These are phyloP conservation scores for Choloepus hoffmanni DNA, from an alignment of 2,113 vertebrate species.

Conservation along the genomic window DNA sequence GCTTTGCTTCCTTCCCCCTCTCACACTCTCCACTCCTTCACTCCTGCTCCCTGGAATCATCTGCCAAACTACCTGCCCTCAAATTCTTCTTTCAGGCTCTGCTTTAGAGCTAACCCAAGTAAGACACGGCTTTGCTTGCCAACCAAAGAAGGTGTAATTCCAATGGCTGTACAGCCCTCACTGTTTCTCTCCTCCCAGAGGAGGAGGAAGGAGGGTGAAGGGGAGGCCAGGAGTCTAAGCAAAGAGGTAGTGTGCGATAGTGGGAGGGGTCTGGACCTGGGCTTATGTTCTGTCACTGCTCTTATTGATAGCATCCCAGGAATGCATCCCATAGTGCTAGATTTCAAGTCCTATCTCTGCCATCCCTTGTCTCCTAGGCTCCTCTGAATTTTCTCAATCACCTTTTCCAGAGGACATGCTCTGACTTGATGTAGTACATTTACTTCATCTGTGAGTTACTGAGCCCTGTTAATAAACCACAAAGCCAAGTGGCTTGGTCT, in stretches of 20 bases:
- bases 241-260: neutral
- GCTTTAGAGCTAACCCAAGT: neutral
- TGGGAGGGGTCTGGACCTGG: neutral
- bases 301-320: neutral
- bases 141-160: neutral
- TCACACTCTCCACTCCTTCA: neutral
- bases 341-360: neutral
- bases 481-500: neutral
- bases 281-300: neutral
- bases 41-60: neutral
- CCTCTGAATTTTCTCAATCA: neutral
- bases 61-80: neutral
- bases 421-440: neutral
- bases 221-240: neutral
- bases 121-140: constrained; percentile 23
- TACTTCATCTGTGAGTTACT: neutral
- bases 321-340: neutral
- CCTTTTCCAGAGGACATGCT: neutral
- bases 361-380: neutral
- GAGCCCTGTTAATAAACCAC: neutral
- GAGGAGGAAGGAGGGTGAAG: neutral
- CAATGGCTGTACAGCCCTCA: neutral
- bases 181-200: neutral
- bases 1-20: neutral
- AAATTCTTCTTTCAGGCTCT: neutral